Conservation (phyloP, 1,140 invertebrate genomes). For the Megathymus violae region DNA sequence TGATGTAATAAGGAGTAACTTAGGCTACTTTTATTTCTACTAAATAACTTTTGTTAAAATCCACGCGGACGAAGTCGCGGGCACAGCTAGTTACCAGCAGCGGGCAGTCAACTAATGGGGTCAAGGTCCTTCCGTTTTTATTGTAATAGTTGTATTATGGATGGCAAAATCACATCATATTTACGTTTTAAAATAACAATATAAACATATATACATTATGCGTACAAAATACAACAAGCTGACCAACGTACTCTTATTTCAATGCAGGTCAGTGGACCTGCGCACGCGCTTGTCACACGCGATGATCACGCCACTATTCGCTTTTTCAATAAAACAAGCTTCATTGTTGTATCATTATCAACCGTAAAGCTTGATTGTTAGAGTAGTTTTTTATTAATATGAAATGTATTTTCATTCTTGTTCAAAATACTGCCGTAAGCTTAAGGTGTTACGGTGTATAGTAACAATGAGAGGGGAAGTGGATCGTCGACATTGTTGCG, state of each 20-base stretch:
- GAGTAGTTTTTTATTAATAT: conserved; percentile 12
- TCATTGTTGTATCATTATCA: conserved; percentile 8
- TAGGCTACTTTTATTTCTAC: no score
- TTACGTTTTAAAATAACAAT: no score
- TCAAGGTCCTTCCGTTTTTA: no score
- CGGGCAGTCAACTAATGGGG: no score
- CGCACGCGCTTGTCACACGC: conserved; percentile 50
- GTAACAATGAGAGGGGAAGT: neutral
- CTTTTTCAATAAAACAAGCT: conserved; percentile 41
- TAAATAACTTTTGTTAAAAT: no score
- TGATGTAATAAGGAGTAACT: no score
- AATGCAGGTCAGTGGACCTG: conserved; percentile 60
- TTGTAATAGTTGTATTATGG: no score
- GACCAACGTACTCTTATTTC: conserved; percentile 5
- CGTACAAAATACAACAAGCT: no score
- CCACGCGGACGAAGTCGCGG: no score
- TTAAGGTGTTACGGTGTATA: neutral
- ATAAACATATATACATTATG: no score
- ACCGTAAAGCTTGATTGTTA: conserved; percentile 1
- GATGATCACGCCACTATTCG: conserved; percentile 63
- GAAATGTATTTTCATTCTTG: neutral
- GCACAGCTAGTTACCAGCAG: no score
- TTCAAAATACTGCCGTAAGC: neutral
- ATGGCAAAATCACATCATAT: no score
- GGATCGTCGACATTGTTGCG: conserved; percentile 15